A percentile compares a stretch with the other conserved stretches of the same genome.
These are phyloP conservation scores for Diadema setosum DNA, from an alignment of 35 echinoderm and acorn worm genomes.

Conservation along the genomic window DNA sequence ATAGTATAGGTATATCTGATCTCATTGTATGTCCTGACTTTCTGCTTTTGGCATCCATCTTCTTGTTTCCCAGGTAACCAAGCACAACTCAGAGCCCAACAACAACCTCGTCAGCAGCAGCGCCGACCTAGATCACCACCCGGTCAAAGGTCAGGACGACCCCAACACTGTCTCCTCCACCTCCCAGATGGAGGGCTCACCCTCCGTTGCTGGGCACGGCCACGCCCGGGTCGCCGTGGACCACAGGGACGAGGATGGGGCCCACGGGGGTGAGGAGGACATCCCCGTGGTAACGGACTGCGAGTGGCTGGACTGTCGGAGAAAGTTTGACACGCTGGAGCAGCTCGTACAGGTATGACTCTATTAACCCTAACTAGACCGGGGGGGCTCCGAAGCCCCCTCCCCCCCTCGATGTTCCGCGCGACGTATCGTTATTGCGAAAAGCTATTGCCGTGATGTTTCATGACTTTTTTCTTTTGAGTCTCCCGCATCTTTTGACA, in stretches of 20 bases:
- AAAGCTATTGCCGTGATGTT: no score
- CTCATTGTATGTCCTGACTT: no score
- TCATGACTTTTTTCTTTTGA: no score
- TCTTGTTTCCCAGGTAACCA: background rate
- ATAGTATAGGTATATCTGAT: no score
- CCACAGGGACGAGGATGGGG: conserved; percentile 37
- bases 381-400: no score
- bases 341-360: conserved; percentile 87
- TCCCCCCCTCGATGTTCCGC: no score
- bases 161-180: conserved; percentile 76
- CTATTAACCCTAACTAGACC: no score
- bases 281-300: conserved; percentile 90
- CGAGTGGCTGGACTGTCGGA: conserved; percentile 76
- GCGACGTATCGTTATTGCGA: no score
- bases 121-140: conserved; percentile 50
- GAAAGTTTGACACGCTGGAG: conserved; percentile 82
- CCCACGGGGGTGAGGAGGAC: conserved; percentile 62
- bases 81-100: conserved; percentile 51
- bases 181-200: conserved; percentile 43
- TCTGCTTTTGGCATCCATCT: no score
- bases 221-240: background rate
- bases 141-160: conserved; percentile 1
- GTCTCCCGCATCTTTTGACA: no score
- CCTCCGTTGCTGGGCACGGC: background rate
- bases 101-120: conserved; percentile 89